Conservation (phyloP, 2,888 invertebrate genomes). For the Chaitophorus viminalis region DNA sequence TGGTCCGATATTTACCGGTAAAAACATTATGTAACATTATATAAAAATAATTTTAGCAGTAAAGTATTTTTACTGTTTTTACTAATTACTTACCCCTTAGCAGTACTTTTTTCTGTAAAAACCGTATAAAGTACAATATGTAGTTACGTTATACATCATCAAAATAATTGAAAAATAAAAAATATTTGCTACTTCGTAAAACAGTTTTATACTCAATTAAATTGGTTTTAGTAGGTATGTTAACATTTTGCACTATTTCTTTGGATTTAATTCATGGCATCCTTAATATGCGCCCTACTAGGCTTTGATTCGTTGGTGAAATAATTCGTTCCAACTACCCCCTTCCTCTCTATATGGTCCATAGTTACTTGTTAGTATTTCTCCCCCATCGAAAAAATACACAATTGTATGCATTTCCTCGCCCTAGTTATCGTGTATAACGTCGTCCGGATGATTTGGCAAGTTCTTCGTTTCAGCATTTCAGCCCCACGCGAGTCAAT, state of each 20-base stretch:
- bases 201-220: neutral
- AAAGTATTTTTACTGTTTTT: too few relatives aligned
- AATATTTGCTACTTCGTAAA: neutral
- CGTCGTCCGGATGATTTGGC: conserved; percentile 50
- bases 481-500: conserved; percentile 19
- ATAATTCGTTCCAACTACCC: neutral
- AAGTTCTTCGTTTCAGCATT: conserved; percentile 37
- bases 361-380: conserved; percentile 1
- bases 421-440: conserved; percentile 41
- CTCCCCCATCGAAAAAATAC: conserved; percentile 28
- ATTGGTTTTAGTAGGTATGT: neutral
- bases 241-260: neutral
- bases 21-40: too few relatives aligned
- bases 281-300: conserved; percentile 1
- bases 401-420: conserved; percentile 29
- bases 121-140: too few relatives aligned
- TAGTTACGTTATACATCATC: neutral
- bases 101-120: too few relatives aligned
- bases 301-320: conserved; percentile 29
- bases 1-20: too few relatives aligned
- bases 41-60: too few relatives aligned
- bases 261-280: neutral
- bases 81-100: too few relatives aligned
- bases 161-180: conserved; percentile 1
- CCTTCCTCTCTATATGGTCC: too few relatives aligned